Evolutionary conservation across 1,140 invertebrate species (phyloP).

Genomic region (Grapholita molesta): DNA sequence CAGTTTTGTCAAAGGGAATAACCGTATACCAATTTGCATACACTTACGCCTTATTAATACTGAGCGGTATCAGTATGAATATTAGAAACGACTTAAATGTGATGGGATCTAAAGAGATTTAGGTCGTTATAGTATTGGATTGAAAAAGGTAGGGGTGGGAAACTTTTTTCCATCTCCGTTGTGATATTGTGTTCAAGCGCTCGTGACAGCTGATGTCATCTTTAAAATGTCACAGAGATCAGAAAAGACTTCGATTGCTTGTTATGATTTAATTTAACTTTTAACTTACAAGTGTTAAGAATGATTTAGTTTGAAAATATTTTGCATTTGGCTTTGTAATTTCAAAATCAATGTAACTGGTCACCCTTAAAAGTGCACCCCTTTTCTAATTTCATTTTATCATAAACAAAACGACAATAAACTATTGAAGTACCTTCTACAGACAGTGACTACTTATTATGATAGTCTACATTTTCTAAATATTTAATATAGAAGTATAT

Average conservation of each 20-base stretch:
- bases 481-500: too few relatives aligned
- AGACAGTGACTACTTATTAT: too few relatives aligned
- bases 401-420: too few relatives aligned
- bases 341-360: too few relatives aligned
- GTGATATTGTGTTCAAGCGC: not conserved
- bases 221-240: not conserved
- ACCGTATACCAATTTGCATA: not conserved
- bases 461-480: too few relatives aligned
- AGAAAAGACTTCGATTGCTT: not conserved
- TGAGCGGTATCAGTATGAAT: not conserved
- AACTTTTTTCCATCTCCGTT: not conserved
- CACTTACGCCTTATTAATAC: not conserved
- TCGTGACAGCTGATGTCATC: not conserved
- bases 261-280: not conserved
- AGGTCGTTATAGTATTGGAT: not conserved
- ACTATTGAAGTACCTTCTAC: too few relatives aligned
- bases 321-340: not conserved
- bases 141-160: not conserved
- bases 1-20: not conserved
- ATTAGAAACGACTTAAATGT: not conserved
- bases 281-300: not conserved
- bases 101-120: not conserved
- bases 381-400: too few relatives aligned
- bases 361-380: not conserved
- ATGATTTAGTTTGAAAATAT: not conserved